Base-by-base conservation (phyloP, 2,888 invertebrate species). In the Dynastes tityus region DNA sequence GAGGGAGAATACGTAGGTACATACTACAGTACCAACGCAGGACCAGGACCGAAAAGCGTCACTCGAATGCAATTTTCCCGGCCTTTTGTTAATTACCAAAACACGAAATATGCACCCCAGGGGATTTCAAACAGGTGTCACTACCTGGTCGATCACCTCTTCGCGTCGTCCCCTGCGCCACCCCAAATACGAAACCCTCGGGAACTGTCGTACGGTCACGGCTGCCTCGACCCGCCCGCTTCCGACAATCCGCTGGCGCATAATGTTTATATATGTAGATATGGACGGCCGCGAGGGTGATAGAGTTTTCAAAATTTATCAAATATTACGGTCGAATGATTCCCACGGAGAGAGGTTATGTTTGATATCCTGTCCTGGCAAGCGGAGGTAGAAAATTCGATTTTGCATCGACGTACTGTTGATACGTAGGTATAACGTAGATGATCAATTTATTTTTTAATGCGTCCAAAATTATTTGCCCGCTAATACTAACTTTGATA, bases 291-390 rank as follows among this genome's bases (percentile, higher is more conserved):
- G 13, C 51, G 49, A 16, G 27, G 68, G 40, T 68, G 49, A 63
- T 51, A 40, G 51, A 49, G 68, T 68, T 68, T 68, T 68, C 51
- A 68, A 68, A 68, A 68, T 68, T 68, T 68, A 68, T 68, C 68
- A 49, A 51, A 68, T 51, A 29, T 51, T 68, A 51, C 51, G 51
- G 68, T n/a, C 29, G 68, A 68, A 68, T 27, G 68, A 29, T 68
- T 68, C 68, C 68, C 68, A 51, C 49, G 51, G 68, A n/a, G 29
- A 63, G 32, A 13, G 32, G 32, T 32, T 63, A 63, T 29, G 11
- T 29, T 68, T 51, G 68, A 68, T 68, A 65, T 40, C 68, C 51
- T 68, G 29, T 22, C 51, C 27, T 32, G 32, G 13, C 27, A 32
- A 63, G 63, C 27, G 67, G 67, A 45, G 49, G 27, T 45, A 49